A percentile compares a stretch with the other conserved stretches of the same genome.
Conservation (phyloP, 2,888 invertebrate species). For the Pterostichus niger region DNA sequence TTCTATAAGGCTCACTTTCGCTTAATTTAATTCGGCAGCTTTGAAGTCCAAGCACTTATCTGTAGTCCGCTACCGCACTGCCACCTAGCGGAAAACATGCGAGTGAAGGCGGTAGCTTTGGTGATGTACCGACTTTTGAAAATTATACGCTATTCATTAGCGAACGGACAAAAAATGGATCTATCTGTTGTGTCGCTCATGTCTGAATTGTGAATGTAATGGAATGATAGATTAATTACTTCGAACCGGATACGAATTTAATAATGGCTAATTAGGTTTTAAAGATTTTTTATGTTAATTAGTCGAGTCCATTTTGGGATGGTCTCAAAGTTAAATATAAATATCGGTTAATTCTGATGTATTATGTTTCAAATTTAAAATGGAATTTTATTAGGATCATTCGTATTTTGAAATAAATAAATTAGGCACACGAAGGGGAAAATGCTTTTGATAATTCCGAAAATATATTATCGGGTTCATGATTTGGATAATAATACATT, state of each 20-base stretch:
- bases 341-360: constrained; percentile 47
- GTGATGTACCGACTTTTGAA: constrained; percentile 69
- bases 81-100: constrained; percentile 16
- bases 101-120: constrained; percentile 22
- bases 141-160: constrained; percentile 71
- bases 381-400: too few species aligned
- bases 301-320: constrained; percentile 6
- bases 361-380: neutral
- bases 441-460: too few species aligned
- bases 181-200: constrained; percentile 28
- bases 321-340: constrained; percentile 30
- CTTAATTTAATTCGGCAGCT: constrained; percentile 54
- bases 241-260: constrained; percentile 44
- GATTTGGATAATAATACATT: too few species aligned
- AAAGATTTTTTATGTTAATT: constrained; percentile 43
- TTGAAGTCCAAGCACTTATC: constrained; percentile 40
- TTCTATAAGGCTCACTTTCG: constrained; percentile 29
- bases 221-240: constrained; percentile 53
- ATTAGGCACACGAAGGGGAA: too few species aligned
- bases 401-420: too few species aligned
- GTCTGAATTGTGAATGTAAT: constrained; percentile 14
- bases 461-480: too few species aligned
- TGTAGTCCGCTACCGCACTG: constrained; percentile 30
- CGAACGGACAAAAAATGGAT: constrained; percentile 23
- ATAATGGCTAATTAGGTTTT: constrained; percentile 59